Conservation (phyloP, 35 echinoderm and acorn worm species). For the Lytechinus variegatus region DNA sequence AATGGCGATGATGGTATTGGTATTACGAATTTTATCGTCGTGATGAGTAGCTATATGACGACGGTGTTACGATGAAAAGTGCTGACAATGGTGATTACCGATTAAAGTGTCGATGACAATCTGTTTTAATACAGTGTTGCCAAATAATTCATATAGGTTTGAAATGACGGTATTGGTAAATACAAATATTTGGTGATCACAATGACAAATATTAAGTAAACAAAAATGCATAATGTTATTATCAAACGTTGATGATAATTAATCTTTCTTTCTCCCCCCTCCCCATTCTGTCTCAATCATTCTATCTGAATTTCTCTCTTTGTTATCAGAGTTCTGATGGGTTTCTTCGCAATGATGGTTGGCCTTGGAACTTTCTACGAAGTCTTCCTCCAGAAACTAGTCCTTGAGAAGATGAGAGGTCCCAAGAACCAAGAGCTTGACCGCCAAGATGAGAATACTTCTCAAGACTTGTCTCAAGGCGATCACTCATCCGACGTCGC, state of each 20-base stretch:
- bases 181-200: background rate
- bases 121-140: no score
- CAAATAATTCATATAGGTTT: no score
- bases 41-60: background rate
- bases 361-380: slow-evolving; percentile 12
- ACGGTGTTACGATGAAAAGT: background rate
- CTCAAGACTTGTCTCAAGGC: background rate
- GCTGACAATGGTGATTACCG: no score
- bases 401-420: background rate
- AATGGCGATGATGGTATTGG: background rate
- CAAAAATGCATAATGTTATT: no score
- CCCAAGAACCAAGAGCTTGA: background rate
- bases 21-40: background rate
- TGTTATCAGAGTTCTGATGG: background rate
- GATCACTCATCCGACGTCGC: background rate
- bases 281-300: no score
- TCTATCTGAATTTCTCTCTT: background rate
- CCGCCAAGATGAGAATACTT: background rate
- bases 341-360: background rate
- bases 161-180: no score
- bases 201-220: background rate
- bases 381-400: background rate
- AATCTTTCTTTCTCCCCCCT: background rate
- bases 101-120: no score
- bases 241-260: background rate